Conservation (phyloP, 2,888 invertebrate genomes). For the Aphodius sticticus region DNA sequence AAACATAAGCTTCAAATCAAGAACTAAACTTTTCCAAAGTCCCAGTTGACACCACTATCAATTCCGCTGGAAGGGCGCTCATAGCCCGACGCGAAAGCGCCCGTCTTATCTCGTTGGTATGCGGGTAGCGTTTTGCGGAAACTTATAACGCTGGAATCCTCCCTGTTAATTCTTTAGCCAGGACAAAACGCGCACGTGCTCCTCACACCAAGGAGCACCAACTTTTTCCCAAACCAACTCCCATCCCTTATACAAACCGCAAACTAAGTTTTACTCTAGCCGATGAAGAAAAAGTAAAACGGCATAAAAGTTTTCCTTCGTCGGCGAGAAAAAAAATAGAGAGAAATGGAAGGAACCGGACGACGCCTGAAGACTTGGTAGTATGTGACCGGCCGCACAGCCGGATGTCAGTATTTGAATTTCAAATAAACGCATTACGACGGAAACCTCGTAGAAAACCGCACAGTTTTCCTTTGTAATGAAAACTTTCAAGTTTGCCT, state of each 20-base stretch:
- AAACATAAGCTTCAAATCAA: no score
- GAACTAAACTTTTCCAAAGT: no score
- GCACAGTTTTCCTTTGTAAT: neutral
- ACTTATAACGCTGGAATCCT: constrained; percentile 23
- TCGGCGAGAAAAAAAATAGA: neutral
- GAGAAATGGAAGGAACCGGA: neutral
- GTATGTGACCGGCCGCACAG: neutral
- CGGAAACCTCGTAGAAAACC: neutral
- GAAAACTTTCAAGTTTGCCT: neutral
- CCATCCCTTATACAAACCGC: neutral
- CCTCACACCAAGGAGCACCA: neutral
- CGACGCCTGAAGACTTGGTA: neutral
- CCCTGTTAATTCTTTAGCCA: constrained; percentile 23
- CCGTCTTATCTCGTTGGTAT: constrained; percentile 10
- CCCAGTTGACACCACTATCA: no score
- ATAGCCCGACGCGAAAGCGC: neutral
- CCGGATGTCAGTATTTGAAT: neutral
- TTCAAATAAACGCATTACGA: neutral
- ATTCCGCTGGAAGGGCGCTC: no score
- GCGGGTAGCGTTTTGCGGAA: constrained; percentile 21
- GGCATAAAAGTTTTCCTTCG: neutral
- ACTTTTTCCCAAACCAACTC: neutral
- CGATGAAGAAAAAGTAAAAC: constrained; percentile 4
- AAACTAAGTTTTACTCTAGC: neutral
- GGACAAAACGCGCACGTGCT: constrained; percentile 15